Evolutionary conservation across 2,113 vertebrate species (phyloP).

Genomic region (Phoxinus phoxinus): DNA sequence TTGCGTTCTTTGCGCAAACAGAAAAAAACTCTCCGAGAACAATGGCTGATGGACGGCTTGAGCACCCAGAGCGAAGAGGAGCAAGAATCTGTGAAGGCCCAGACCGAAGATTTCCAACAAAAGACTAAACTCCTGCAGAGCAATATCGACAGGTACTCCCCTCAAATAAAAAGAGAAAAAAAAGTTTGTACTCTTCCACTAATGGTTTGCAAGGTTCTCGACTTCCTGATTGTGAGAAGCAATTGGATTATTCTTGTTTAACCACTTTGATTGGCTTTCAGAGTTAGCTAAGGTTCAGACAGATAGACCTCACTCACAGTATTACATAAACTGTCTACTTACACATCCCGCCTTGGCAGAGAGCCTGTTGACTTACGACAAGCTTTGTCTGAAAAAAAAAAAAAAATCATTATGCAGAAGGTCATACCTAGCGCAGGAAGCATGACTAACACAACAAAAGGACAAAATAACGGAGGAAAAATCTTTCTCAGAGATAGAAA

Average conservation of each 20-base stretch:
- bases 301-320: slow-evolving; percentile 8
- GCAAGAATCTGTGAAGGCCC: slow-evolving; percentile 86
- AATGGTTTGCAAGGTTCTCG: background rate
- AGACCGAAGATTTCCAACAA: slow-evolving; percentile 84
- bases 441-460: slow-evolving; percentile 19
- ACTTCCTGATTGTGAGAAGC: background rate
- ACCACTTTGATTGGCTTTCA: slow-evolving; percentile 31
- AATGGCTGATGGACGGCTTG: slow-evolving; percentile 95
- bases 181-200: background rate
- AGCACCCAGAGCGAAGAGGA: slow-evolving; percentile 84
- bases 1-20: slow-evolving; percentile 61
- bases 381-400: slow-evolving; percentile 30
- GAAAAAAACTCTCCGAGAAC: slow-evolving; percentile 93
- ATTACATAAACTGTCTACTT: slow-evolving; percentile 49
- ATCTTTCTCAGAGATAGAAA: background rate
- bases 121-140: slow-evolving; percentile 82
- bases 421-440: slow-evolving; percentile 11
- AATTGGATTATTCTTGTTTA: slow-evolving; percentile 53
- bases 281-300: slow-evolving; percentile 33
- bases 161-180: background rate
- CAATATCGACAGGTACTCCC: slow-evolving; percentile 85
- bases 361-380: background rate
- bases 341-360: slow-evolving; percentile 9
- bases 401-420: background rate
- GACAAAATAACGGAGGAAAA: background rate